Evolutionary conservation across 2,888 invertebrate genomes (phyloP).

Genomic region (Tanytarsus gracilentus): DNA sequence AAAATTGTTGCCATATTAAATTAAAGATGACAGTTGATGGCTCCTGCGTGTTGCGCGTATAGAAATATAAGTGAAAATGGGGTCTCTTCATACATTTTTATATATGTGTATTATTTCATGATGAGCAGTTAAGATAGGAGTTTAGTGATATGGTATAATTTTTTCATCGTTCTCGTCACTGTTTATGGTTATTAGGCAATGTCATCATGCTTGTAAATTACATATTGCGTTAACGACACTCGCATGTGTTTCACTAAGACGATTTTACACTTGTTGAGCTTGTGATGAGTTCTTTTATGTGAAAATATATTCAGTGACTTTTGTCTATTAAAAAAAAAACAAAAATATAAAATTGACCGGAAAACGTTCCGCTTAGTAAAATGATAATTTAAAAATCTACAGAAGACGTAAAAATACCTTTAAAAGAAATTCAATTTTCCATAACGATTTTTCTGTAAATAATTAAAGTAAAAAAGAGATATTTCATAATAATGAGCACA

Average conservation of each 20-base stretch:
- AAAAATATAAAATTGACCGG: conserved; percentile 3
- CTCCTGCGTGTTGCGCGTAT: conserved; percentile 10
- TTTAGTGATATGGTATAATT: conserved; percentile 9
- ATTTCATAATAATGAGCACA: background rate
- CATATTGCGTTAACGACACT: background rate
- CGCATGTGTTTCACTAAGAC: background rate
- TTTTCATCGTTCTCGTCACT: too few species aligned
- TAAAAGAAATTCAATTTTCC: conserved; percentile 21
- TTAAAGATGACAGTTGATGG: conserved; percentile 21
- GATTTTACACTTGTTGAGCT: conserved; percentile 19
- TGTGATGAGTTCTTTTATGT: conserved; percentile 1
- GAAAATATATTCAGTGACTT: too few species aligned
- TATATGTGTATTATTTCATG: background rate
- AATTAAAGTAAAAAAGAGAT: conserved; percentile 12
- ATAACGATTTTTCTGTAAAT: conserved; percentile 12
- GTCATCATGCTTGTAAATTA: conserved; percentile 24
- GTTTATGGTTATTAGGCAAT: conserved; percentile 18
- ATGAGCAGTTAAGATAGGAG: conserved; percentile 14
- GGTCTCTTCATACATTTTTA: conserved; percentile 1
- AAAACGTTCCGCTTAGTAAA: too few species aligned
- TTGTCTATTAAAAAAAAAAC: background rate
- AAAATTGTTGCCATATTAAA: conserved; percentile 15
- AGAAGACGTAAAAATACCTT: too few species aligned
- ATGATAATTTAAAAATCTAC: too few species aligned
- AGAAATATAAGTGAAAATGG: background rate